Evolutionary conservation across 2,888 invertebrate genomes (phyloP), one percentile per base, ranked within the genome.

Genomic region (Lasius fuliginosus): DNA sequence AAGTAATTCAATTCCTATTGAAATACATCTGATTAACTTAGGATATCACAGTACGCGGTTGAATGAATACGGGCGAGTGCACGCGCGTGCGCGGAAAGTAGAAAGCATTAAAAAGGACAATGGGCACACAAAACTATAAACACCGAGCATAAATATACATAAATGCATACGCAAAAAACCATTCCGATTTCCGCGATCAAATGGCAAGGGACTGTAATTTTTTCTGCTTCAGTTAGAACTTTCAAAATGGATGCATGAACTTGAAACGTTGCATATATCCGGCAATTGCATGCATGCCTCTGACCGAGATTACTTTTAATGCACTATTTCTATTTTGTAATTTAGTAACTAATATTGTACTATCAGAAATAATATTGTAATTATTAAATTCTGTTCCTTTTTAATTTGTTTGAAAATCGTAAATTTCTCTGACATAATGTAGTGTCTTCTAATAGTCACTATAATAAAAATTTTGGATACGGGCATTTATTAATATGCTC

Each of bases 71-170:
- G 62, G 67, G 67, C 49, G 74, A 42, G 65, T 74, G 68, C 40
- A 62, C 9, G 65, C 73, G 62, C 79, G 82, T 84, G 73, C 60
- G 42, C 87, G 67, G 89, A 90, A 88, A 90, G 86, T 90, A 90
- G 90, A 90, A 90, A 90, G 90, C 85, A 90, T 85, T 69, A 84
- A 85, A 85, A 83, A 89, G 82, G 77, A 85, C 84, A 87, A 86
- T 73, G 68, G 79, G n/a, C 83, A 53, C n/a, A n/a, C 6, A 85
- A 87, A 73, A 73, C 73, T 81, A 27, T 81, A 53, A 81, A 81
- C 58, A n/a, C 11, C 30, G n/a, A 15, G 36, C 49, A 2, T 42
- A 53, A 46, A n/a, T 64, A 46, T 60, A 42, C 46, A 40, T 71
- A 82, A 23, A 62, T 76, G 73, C 75, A 69, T 12, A 33, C 36